Conservation (phyloP, 2,888 invertebrate species). For the Nomada lathburiana region DNA sequence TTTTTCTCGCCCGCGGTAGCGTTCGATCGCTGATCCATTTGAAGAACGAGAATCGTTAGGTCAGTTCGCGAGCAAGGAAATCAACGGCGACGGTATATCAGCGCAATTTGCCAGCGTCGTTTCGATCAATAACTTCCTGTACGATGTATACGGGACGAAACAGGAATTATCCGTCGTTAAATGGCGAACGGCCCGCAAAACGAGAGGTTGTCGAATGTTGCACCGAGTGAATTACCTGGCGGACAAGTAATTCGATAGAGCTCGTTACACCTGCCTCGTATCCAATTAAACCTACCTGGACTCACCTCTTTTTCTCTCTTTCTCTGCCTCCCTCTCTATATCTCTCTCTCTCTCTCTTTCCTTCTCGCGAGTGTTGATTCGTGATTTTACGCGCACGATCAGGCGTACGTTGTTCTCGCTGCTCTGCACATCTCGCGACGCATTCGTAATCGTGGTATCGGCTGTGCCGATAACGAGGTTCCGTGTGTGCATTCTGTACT, state of each 20-base stretch:
- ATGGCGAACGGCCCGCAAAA: constrained; percentile 29
- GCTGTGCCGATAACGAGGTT: constrained; percentile 61
- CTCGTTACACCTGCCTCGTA: constrained; percentile 48
- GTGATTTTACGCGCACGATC: constrained; percentile 39
- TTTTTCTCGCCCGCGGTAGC: too few relatives aligned
- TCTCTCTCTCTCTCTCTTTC: too few relatives aligned
- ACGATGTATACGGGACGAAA: constrained; percentile 27
- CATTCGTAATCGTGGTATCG: constrained; percentile 45
- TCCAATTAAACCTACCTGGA: constrained; percentile 53
- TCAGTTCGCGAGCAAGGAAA: not conserved
- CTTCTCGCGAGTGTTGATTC: constrained; percentile 25
- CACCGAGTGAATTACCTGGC: constrained; percentile 40
- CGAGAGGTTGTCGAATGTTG: constrained; percentile 50
- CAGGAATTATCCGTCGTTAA: constrained; percentile 54
- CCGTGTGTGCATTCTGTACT: constrained; percentile 36
- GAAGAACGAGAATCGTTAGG: constrained; percentile 1
- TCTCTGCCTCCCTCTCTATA: not conserved
- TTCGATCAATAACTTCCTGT: constrained; percentile 34
- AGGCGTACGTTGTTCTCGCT: constrained; percentile 12
- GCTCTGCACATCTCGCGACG: constrained; percentile 56
- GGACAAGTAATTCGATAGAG: constrained; percentile 60
- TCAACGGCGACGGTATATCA: constrained; percentile 11
- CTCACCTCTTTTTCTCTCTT: not conserved
- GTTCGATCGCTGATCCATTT: too few relatives aligned
- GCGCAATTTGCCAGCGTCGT: constrained; percentile 42